Percentiles rank a stretch among this genome's conserved stretches.
Evolutionary conservation across 2,113 vertebrate genomes (phyloP).

Genomic region (Rhinichthys klamathensis): DNA sequence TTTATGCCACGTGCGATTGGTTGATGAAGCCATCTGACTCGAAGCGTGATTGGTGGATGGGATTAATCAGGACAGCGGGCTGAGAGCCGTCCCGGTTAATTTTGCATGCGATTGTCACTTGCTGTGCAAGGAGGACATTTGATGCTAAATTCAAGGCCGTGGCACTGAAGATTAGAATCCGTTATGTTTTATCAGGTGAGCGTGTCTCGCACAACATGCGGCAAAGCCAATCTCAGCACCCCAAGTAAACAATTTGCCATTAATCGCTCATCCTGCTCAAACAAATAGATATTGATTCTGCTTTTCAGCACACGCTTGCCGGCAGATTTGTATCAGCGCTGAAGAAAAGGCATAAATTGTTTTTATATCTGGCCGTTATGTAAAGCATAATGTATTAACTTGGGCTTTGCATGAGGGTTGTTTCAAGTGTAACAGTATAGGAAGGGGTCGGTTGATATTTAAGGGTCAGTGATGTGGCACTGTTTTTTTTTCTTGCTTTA

Average conservation of each 20-base stretch:
- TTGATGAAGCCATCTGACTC: conserved; percentile 22
- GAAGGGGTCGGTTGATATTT: neutral
- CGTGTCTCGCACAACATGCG: conserved; percentile 34
- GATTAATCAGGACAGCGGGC: conserved; percentile 47
- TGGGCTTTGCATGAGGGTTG: neutral
- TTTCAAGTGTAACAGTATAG: neutral
- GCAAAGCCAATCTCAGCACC: conserved; percentile 61
- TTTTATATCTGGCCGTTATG: conserved; percentile 17
- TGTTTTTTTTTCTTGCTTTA: neutral
- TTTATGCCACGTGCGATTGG: conserved; percentile 36
- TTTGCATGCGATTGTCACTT: conserved; percentile 51
- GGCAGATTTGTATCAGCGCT: conserved; percentile 9
- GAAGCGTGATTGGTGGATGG: conserved; percentile 10
- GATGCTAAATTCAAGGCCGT: conserved; percentile 48
- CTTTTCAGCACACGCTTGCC: conserved; percentile 55
- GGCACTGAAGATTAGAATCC: conserved; percentile 48
- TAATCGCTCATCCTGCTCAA: conserved; percentile 61
- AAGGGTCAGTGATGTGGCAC: neutral
- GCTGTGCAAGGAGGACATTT: conserved; percentile 51
- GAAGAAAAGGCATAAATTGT: conserved; percentile 13
- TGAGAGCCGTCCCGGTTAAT: conserved; percentile 47
- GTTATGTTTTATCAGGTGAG: conserved; percentile 52
- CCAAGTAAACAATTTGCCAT: conserved; percentile 58
- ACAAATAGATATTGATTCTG: conserved; percentile 67
- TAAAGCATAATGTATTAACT: conserved; percentile 21